Percentiles rank a stretch among this genome's conserved stretches.
phyloP scores from a whole-genome alignment of 2,113 vertebrate genomes.

The Pteropus alecto region DNA sequence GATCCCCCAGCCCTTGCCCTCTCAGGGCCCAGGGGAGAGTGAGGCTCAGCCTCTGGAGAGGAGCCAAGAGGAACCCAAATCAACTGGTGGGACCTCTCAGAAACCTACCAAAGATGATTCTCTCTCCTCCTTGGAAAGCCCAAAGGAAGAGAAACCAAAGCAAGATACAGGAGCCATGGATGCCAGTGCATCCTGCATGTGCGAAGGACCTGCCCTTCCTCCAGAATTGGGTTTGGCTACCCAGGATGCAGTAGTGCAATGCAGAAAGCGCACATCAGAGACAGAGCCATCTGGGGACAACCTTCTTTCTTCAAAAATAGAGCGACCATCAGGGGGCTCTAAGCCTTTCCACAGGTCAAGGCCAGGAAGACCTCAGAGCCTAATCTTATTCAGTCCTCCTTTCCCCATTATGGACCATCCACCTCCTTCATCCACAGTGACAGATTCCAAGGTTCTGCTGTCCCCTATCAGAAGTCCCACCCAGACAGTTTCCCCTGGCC shows the following conservation, averaged over 20 bases:
- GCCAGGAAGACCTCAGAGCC: conserved; percentile 94
- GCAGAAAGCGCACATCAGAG: conserved; percentile 88
- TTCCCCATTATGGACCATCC: conserved; percentile 98
- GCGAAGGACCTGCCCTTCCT: conserved; percentile 71
- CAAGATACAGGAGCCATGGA: conserved; percentile 87
- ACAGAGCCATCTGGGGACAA: conserved; percentile 89
- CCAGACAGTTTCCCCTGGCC: conserved; percentile 84
- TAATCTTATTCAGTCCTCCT: conserved; percentile 97
- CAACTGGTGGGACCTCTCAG: conserved; percentile 54
- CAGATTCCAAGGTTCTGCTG: conserved; percentile 88
- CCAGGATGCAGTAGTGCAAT: conserved; percentile 86
- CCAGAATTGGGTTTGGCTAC: conserved; percentile 68
- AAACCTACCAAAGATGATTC: conserved; percentile 60
- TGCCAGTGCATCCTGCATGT: conserved; percentile 70
- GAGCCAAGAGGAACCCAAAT: conserved; percentile 78
- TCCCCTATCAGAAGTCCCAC: conserved; percentile 92
- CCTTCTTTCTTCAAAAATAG: conserved; percentile 88
- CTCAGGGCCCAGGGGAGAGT: conserved; percentile 76
- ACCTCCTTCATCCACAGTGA: conserved; percentile 80
- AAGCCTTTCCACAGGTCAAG: conserved; percentile 93
- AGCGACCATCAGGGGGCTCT: conserved; percentile 86
- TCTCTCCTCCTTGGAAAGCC: conserved; percentile 58
- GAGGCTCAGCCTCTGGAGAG: conserved; percentile 52
- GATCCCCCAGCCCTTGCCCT: conserved; percentile 89
- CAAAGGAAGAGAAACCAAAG: conserved; percentile 81